phyloP scores from a whole-genome alignment of 1,140 invertebrate species.

The Euura saliciscinereae region DNA sequence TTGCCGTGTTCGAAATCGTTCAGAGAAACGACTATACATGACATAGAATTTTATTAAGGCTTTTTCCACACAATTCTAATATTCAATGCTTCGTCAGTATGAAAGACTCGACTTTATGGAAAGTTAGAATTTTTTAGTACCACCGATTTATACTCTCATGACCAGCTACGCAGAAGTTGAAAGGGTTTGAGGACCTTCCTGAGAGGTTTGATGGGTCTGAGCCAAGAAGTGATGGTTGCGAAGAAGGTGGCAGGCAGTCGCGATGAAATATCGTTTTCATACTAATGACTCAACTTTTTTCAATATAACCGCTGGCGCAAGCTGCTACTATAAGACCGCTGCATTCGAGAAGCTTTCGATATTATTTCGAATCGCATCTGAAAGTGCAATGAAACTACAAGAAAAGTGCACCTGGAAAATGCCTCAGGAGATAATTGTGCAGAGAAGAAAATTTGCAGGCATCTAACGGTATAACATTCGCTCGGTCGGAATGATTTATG shows the following conservation, averaged over 20 bases:
- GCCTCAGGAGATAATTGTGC: not conserved
- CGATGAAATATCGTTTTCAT: conserved; percentile 11
- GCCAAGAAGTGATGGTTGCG: not conserved
- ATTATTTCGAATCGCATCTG: not conserved
- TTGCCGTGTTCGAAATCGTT: not conserved
- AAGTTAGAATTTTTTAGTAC: too few species aligned
- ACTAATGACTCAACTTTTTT: conserved; percentile 13
- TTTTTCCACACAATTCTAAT: too few species aligned
- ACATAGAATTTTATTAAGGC: too few species aligned
- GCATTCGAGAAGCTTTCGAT: not conserved
- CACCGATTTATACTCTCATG: not conserved
- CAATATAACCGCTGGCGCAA: conserved; percentile 9
- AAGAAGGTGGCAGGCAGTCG: not conserved
- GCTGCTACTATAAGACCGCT: conserved; percentile 10
- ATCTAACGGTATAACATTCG: not conserved
- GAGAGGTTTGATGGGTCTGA: not conserved
- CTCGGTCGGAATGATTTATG: not conserved
- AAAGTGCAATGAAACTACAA: too few species aligned
- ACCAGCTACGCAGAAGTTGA: too few species aligned
- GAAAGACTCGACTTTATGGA: too few species aligned
- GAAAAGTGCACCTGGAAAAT: too few species aligned
- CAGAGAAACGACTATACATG: too few species aligned
- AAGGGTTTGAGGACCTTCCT: not conserved
- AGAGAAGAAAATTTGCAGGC: not conserved
- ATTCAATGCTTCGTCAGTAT: too few species aligned